Conservation (phyloP, 2,888 invertebrate species). For the Netelia inedita region DNA sequence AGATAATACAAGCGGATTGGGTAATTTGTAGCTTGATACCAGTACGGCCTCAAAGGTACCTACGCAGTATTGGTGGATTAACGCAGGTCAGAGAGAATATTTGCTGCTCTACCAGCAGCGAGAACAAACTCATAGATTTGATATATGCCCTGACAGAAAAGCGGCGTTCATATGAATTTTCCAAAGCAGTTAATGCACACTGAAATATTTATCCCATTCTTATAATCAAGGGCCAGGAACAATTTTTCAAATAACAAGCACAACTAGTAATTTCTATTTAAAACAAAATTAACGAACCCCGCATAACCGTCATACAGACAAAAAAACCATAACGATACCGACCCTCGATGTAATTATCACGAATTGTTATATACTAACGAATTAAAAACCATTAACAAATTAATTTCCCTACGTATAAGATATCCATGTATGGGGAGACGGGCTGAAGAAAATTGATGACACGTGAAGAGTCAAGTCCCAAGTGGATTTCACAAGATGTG, state of each 20-base stretch:
- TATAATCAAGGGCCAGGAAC: background rate
- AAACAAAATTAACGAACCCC: no score
- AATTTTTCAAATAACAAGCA: background rate
- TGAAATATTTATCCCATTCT: background rate
- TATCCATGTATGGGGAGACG: background rate
- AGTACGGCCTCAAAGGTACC: slow-evolving; percentile 18
- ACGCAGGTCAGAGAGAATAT: slow-evolving; percentile 44
- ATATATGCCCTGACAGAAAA: background rate
- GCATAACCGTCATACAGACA: no score
- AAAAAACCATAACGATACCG: no score
- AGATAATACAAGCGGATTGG: slow-evolving; percentile 8
- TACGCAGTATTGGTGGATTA: slow-evolving; percentile 17
- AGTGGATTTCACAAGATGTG: slow-evolving; percentile 16
- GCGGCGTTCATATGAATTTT: background rate
- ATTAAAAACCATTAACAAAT: no score
- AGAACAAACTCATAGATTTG: slow-evolving; percentile 9
- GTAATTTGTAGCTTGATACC: slow-evolving; percentile 35
- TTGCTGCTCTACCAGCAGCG: background rate
- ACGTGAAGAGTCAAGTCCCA: slow-evolving; percentile 11
- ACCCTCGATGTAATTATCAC: no score
- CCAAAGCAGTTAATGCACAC: background rate
- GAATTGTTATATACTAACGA: no score
- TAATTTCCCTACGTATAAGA: no score
- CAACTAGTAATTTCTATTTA: no score
- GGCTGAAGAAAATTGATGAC: background rate